Base-by-base conservation (phyloP, 2,113 vertebrate genomes). In the Ophiodon elongatus region DNA sequence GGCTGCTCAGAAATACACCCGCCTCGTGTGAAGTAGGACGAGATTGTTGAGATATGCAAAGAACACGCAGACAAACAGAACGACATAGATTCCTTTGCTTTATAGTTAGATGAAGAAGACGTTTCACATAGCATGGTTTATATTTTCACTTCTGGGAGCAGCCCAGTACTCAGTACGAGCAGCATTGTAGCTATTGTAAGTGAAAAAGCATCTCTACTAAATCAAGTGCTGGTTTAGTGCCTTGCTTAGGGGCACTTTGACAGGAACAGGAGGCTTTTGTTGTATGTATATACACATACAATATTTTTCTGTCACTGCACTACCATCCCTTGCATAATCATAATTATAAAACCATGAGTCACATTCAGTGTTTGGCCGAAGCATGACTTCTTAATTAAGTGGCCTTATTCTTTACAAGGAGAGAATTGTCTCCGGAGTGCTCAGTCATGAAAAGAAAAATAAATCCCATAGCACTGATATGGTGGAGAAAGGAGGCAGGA, bases 401-500 rank as follows among this genome's bases (percentile, higher is more conserved):
- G 62, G 25, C 25, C 68, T 63, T 70, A 43, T 76, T 85, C 27
- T 89, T 78, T 69, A 39, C 74, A 68, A 57, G 64, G 54, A 76
- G 50, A 72, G 6, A 82, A 81, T 68, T 73, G 71, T 82, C 89
- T 43, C 8, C 74, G 86, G 90, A 70, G 65, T 79, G 84, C 79
- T 76, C 45, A 83, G 81, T 91, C 80, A 85, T 76, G 85, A 75
- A 89, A 86, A 80, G 60, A 68, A 41, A 80, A 50, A 71, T 29
- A 75, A 89, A 85, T 87, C 86, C 85, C 81, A 68, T 8, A 33
- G 84, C 43, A 29, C 31, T 64, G 66, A 64, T 57, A 17, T n/a
- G 65, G 29, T 64, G 47, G 50, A 43, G 66, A 71, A 73, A 59
- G 57, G 45, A 66, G 27, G 67, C n/a, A 77, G 8, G 4, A 73